Evolutionary conservation across 2,113 vertebrate genomes (phyloP), one percentile per base, ranked within the genome.

Genomic region (Pachycephala philippinensis): DNA sequence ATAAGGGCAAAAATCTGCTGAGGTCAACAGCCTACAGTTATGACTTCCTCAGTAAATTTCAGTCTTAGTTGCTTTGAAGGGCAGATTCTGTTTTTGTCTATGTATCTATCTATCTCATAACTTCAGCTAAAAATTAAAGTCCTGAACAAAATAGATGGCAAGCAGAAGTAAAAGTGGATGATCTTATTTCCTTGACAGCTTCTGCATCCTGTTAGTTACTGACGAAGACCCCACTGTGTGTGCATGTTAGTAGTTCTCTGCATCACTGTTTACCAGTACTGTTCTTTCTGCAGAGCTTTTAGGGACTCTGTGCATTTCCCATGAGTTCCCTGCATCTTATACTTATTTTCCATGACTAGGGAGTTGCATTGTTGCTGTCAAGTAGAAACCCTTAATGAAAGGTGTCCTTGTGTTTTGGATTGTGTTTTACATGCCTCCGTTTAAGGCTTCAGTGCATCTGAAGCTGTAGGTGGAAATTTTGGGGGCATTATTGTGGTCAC

Each of bases 1-100:
- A 74, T 86, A 77, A 87, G n/a, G 72, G 89, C 8, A 85, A 77
- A 93, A 90, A 93, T 90, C 39, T 92, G 77, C 80, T 84, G 83
- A 92, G 72, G 60, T 92, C 68, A 88, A 59, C 56, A 93, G 86
- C 72, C 76, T 89, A 15, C 2, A 3, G 39, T 79, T 91, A 72
- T n/a, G 40, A 44, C 53, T 92, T 93, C 35, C 59, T 74, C 59
- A 68, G 50, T 66, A 63, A 74, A 74, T 93, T 92, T 83, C 54
- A 90, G 76, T 80, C 45, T 86, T 50, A 47, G 35, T 52, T 84
- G 52, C 65, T 93, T 84, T 74, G 71, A 77, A 86, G 72, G 50
- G 75, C 82, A 84, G 23, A 37, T 63, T 89, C 76, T 93, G 72
- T 71, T 85, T 79, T 7, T 84, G 50, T 33, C 19, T 63, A 23